Conservation (phyloP, 1,140 invertebrate species). For the Cardiocondyla obscurior region DNA sequence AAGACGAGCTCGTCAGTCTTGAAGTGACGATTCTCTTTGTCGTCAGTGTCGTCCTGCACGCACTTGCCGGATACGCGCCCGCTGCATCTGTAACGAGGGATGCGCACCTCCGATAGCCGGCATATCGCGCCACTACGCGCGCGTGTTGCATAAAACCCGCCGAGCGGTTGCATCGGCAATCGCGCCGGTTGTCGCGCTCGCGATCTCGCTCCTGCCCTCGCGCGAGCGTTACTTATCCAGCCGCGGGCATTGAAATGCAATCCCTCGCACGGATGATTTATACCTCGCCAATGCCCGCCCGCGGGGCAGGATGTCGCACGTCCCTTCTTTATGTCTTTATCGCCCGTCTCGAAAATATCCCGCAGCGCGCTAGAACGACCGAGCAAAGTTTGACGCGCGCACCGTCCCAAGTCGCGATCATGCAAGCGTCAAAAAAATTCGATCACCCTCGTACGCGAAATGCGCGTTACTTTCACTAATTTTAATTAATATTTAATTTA, state of each 20-base stretch:
- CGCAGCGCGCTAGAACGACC: constrained; percentile 55
- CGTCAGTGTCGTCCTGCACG: constrained; percentile 52
- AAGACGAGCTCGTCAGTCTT: not conserved
- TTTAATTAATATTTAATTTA: no score
- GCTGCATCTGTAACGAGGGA: constrained; percentile 81
- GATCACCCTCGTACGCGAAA: not conserved
- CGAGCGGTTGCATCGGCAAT: not conserved
- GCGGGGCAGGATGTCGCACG: constrained; percentile 81
- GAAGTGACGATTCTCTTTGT: constrained; percentile 46
- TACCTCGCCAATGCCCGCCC: constrained; percentile 78
- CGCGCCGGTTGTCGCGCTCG: constrained; percentile 46
- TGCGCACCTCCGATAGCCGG: constrained; percentile 63
- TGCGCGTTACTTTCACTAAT: no score
- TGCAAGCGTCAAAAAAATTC: constrained; percentile 10
- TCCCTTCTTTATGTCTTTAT: constrained; percentile 80
- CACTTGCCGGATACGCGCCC: constrained; percentile 80
- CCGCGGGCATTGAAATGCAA: constrained; percentile 80
- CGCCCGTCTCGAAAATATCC: constrained; percentile 75
- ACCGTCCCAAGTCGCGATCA: constrained; percentile 50
- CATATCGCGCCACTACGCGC: constrained; percentile 37
- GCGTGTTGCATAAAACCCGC: constrained; percentile 64
- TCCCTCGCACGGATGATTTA: constrained; percentile 81
- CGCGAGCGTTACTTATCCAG: constrained; percentile 67
- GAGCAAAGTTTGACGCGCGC: constrained; percentile 26
- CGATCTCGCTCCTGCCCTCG: constrained; percentile 45